phyloP scores from a whole-genome alignment of 2,888 invertebrate species.

The Cosmopolites sordidus region DNA sequence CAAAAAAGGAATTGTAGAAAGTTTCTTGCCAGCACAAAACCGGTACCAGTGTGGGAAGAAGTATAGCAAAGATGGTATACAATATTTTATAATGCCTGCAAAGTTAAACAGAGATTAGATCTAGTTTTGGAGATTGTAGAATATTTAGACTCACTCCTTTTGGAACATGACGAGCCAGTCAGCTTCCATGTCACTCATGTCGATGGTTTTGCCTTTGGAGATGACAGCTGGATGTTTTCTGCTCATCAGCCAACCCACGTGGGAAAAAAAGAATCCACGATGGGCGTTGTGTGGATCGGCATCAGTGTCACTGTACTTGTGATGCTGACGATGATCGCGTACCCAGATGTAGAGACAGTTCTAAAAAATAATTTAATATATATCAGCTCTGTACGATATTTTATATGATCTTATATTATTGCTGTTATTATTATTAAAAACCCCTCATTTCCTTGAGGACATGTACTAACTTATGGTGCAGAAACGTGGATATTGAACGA shows the following conservation, averaged over 20 bases:
- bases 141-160: constrained; percentile 56
- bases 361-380: no score
- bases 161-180: constrained; percentile 73
- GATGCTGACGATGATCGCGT: constrained; percentile 77
- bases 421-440: no score
- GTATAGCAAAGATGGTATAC: constrained; percentile 56
- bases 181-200: constrained; percentile 69
- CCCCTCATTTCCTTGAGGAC: no score
- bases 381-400: no score
- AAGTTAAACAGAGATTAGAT: constrained; percentile 28
- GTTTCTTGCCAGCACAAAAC: constrained; percentile 66
- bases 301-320: constrained; percentile 71
- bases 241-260: constrained; percentile 80
- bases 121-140: not conserved
- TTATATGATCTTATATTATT: no score
- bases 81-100: constrained; percentile 63
- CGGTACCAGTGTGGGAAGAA: constrained; percentile 62
- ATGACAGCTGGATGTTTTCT: constrained; percentile 74
- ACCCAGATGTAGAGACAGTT: constrained; percentile 73
- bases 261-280: constrained; percentile 83
- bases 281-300: constrained; percentile 77
- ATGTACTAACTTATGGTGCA: no score
- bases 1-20: constrained; percentile 56
- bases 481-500: no score
- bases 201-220: constrained; percentile 61